Conservation (phyloP, 1,140 invertebrate species). For the Meloidogyne floridensis region DNA sequence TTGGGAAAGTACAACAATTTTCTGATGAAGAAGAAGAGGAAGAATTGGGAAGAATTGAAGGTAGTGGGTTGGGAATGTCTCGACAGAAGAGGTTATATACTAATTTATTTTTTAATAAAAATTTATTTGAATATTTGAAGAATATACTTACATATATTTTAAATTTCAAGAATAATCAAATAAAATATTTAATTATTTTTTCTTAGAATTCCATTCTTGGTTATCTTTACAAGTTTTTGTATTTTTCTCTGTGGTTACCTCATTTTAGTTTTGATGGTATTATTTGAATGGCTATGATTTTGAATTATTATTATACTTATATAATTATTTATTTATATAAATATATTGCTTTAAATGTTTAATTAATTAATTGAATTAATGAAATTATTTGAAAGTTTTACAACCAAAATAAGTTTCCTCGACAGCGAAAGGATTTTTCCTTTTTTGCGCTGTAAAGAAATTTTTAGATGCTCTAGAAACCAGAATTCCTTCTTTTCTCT, state of each 20-base stretch:
- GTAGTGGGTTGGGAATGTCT: background rate
- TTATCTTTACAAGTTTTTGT: background rate
- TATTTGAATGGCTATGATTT: background rate
- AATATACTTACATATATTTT: background rate
- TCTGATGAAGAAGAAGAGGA: slow-evolving; percentile 1
- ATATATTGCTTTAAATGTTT: background rate
- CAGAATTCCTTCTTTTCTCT: too few relatives aligned
- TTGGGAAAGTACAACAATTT: background rate
- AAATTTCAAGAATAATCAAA: background rate
- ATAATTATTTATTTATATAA: background rate
- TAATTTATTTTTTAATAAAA: too few relatives aligned
- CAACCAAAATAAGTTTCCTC: too few relatives aligned
- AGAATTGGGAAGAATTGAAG: background rate
- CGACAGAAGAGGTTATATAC: background rate
- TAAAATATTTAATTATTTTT: background rate
- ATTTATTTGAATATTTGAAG: too few relatives aligned
- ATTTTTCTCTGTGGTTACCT: background rate
- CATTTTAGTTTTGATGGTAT: background rate
- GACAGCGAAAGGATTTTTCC: too few relatives aligned
- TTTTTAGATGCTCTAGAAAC: too few relatives aligned
- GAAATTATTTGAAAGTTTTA: too few relatives aligned
- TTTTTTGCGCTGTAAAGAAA: too few relatives aligned
- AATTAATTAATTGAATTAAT: background rate
- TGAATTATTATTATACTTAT: too few relatives aligned
- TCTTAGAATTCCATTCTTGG: background rate